Evolutionary conservation across 2,113 vertebrate species (phyloP), one percentile per base, ranked within the genome.

Genomic region (Nothobranchius furzeri): DNA sequence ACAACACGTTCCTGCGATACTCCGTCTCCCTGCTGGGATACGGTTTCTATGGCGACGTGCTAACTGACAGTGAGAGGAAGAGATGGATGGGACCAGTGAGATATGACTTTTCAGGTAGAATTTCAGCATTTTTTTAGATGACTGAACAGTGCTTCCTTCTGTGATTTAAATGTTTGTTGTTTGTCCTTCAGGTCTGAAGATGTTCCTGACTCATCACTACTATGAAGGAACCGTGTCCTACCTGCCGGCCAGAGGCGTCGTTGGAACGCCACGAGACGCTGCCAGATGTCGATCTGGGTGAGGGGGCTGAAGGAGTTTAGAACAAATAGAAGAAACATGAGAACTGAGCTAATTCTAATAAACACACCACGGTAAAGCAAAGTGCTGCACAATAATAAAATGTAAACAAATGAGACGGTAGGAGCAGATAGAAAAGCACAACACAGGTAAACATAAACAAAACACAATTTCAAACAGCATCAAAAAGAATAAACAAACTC

Each of bases 31-130:
- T 99, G 78, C 91, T 99, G 78, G 98, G 98, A 52, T 99, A 98
- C 0, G 97, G 98, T 77, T 99, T 99, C 92, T 99, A 98, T 11
- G 98, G 98, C 6, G 98, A 99, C 59, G 68, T 98, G 58, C 81
- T 99, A 46, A 93, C 91, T n/a, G 95, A 98, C 54, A 99, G 98
- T 0, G 97, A 99, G 87, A 95, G 93, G 85, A 98, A 98, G 69
- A 87, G 95, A 2, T 99, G 98, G 98, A 95, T 99, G 95, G 98
- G 98, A 4, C 94, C 95, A 0, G 85, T 92, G 63, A 90, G 98
- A 93, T 99, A 99, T 0, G 95, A 99, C 85, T 91, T 96, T 49
- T 95, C 97, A 90, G 97, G 97, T 98, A 81, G 13, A 25, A 55
- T 7, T 0, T 9, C 7, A 8, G 0, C 36, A 5, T 1, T 1